phyloP scores from a whole-genome alignment of 2,113 vertebrate species.

The Athene noctua region DNA sequence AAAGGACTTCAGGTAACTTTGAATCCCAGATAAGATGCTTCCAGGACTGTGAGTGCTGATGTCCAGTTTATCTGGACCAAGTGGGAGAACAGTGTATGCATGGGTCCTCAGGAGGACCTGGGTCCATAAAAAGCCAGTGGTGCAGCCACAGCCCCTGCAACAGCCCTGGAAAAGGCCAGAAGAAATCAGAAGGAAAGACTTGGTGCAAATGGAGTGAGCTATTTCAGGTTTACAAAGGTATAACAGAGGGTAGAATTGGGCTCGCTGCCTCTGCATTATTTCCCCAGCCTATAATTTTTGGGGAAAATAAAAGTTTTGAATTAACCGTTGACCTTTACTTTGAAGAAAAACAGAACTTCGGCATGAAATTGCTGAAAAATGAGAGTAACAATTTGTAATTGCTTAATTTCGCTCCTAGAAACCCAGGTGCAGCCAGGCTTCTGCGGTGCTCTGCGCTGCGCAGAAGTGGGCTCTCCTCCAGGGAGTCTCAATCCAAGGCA shows the following conservation, averaged over 20 bases:
- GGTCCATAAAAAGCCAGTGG: neutral
- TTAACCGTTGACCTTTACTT: conserved; percentile 52
- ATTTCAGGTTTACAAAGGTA: neutral
- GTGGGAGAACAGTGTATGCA: neutral
- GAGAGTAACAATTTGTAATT: conserved; percentile 31
- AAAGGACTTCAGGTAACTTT: conserved; percentile 73
- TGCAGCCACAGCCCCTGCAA: neutral
- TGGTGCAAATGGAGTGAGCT: neutral
- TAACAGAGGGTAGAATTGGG: neutral
- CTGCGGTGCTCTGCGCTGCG: neutral
- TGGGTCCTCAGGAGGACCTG: fast-evolving
- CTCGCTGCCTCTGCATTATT: conserved; percentile 10
- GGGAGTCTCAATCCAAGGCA: neutral
- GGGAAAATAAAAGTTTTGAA: neutral
- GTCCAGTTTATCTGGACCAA: neutral
- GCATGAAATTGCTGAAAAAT: conserved; percentile 25
- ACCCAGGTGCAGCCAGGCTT: conserved; percentile 40
- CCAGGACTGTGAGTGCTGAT: conserved; percentile 64
- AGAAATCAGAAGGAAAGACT: neutral
- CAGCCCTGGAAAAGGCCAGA: neutral
- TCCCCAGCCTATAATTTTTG: neutral
- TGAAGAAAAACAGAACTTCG: conserved; percentile 42
- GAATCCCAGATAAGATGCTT: conserved; percentile 61
- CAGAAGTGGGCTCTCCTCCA: conserved; percentile 16
- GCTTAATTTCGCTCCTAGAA: conserved; percentile 37